Conservation (phyloP, 2,113 vertebrate species). For the Cardinalis cardinalis region DNA sequence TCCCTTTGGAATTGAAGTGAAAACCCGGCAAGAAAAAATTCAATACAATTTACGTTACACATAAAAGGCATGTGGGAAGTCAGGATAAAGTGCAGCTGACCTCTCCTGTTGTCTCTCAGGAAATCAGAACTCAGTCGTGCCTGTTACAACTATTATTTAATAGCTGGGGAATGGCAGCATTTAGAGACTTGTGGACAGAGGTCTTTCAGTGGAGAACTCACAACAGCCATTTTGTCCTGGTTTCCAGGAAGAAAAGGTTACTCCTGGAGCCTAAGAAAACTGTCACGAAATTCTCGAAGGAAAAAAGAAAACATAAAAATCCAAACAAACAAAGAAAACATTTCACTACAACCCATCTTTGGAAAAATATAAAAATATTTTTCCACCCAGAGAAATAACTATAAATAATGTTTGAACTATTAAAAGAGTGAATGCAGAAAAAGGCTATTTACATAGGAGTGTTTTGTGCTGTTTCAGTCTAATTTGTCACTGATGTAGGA, state of each 20-base stretch:
- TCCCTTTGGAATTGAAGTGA: not conserved
- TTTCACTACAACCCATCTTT: slow-evolving; percentile 37
- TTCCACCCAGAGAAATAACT: not conserved
- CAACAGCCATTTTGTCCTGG: slow-evolving; percentile 32
- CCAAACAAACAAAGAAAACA: slow-evolving; percentile 49
- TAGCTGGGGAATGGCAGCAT: not conserved
- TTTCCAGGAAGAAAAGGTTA: slow-evolving; percentile 48
- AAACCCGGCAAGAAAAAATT: not conserved
- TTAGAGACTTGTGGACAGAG: not conserved
- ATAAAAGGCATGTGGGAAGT: fast-evolving
- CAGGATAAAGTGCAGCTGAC: not conserved
- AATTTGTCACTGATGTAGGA: slow-evolving; percentile 62
- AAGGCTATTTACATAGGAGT: slow-evolving; percentile 28
- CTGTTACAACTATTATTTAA: not conserved
- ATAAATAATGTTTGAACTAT: slow-evolving; percentile 7
- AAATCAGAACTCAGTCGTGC: not conserved
- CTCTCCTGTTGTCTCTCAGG: not conserved
- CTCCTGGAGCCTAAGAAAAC: slow-evolving; percentile 36
- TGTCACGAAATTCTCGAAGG: not conserved
- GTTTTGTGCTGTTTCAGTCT: slow-evolving; percentile 23
- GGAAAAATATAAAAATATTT: slow-evolving; percentile 38
- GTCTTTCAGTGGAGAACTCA: not conserved
- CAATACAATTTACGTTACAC: fast-evolving
- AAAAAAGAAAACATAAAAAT: not conserved
- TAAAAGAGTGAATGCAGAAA: slow-evolving; percentile 16